A percentile compares a stretch with the other conserved stretches of the same genome.
phyloP scores from a whole-genome alignment of 1,140 invertebrate species.

The Stegodyphus dumicola region DNA sequence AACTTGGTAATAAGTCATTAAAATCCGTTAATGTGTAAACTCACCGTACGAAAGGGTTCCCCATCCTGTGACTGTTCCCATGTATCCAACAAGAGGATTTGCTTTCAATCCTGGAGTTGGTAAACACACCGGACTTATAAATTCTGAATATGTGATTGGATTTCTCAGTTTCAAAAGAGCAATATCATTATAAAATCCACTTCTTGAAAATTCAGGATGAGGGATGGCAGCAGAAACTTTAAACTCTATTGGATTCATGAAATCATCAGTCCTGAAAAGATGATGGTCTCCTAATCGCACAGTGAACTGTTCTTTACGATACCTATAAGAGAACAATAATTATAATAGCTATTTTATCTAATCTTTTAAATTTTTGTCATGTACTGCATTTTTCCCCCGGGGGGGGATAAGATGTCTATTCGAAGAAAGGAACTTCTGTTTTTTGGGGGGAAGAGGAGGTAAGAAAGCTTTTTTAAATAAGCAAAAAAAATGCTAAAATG shows the following conservation, averaged over 20 bases:
- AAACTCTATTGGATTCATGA: conserved; percentile 60
- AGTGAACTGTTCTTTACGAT: conserved; percentile 79
- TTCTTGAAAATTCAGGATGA: conserved; percentile 63
- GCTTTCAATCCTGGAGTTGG: conserved; percentile 69
- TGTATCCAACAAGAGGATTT: conserved; percentile 74
- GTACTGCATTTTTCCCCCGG: no score
- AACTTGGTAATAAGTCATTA: conserved; percentile 72
- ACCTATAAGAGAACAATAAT: conserved; percentile 68
- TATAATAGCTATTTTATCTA: no score
- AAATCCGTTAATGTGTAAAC: conserved; percentile 53
- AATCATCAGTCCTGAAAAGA: conserved; percentile 59
- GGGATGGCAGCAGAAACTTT: conserved; percentile 49
- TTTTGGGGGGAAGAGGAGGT: no score
- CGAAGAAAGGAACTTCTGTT: no score
- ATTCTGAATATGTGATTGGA: conserved; percentile 77
- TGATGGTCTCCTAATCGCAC: conserved; percentile 63
- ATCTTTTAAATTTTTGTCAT: no score
- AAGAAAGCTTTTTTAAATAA: no score
- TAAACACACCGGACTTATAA: conserved; percentile 87
- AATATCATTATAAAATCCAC: conserved; percentile 81
- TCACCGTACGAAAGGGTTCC: conserved; percentile 76
- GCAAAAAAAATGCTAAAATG: no score
- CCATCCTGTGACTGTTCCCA: conserved; percentile 90
- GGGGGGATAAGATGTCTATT: no score
- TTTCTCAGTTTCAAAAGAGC: conserved; percentile 81